Base-by-base conservation (phyloP, 2,113 vertebrate species). In the Corvus cornix region DNA sequence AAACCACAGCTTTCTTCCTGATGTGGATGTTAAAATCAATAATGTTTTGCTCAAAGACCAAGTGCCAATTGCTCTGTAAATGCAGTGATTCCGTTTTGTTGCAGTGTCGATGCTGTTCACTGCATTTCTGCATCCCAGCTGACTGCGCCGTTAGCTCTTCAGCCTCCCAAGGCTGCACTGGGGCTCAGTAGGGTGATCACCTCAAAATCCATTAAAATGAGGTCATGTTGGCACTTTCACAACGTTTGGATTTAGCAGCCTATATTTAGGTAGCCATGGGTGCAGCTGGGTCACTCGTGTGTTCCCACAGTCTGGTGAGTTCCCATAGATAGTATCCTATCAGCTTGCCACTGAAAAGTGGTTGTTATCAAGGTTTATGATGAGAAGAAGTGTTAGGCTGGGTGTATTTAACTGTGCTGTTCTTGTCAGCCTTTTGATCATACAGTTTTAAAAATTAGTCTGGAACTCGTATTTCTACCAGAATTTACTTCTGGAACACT, bases 231-330 rank as follows among this genome's bases (percentile, higher is more conserved):
- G 27, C 35, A 24, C 48, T 95, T 94, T 27, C 23, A 48, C 33
- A 58, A 16, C 17, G 43, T 55, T 37, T 91, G 48, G 23, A 53
- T 78, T 59, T 59, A 74, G 66, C 37, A 46, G 12, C 51, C 39
- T 66, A 43, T 58, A 67, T 67, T 64, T 80, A 66, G 59, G 16
- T 62, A 48, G 27, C 46, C 16, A 2, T 75, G 51, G n/a, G 20
- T 58, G 41, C 0, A 3, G 26, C 3, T 53, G 30, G n/a, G 48
- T 70, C 63, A 51, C 27, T 67, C 2, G 1, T 16, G 13, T 31
- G 30, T 86, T 92, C n/a, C 49, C 46, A 55, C 23, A 0, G 4
- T 49, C 78, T 74, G 46, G 5, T 69, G 49, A 63, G 17, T 81
- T 78, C 51, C 46, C 10, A 27, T 18, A 91, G 35, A 67, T 81